Evolutionary conservation across 2,888 invertebrate genomes (phyloP).

Genomic region (Stenodera caucasica): DNA sequence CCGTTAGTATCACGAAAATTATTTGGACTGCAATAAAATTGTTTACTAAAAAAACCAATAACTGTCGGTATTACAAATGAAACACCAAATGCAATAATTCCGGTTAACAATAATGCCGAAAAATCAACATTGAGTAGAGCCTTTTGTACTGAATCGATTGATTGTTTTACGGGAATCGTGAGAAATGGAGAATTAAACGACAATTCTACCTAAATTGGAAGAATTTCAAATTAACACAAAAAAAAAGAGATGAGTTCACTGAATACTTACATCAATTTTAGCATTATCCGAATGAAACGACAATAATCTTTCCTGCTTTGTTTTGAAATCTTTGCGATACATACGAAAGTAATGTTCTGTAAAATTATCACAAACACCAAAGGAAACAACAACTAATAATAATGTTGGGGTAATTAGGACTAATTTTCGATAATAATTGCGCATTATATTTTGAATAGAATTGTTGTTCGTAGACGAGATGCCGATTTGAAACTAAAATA

Average conservation of each 20-base stretch:
- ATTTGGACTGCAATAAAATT: slow-evolving; percentile 22
- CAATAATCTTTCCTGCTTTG: slow-evolving; percentile 55
- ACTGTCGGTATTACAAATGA: slow-evolving; percentile 61
- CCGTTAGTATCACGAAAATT: slow-evolving; percentile 10
- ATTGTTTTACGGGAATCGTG: slow-evolving; percentile 65
- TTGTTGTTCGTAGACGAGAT: background rate
- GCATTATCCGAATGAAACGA: slow-evolving; percentile 61
- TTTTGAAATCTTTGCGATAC: slow-evolving; percentile 35
- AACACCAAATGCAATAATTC: slow-evolving; percentile 60
- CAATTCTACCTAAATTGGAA: slow-evolving; percentile 62
- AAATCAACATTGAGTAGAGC: slow-evolving; percentile 66
- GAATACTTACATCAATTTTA: slow-evolving; percentile 60
- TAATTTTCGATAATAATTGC: background rate
- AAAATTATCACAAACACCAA: slow-evolving; percentile 43
- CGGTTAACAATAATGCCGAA: slow-evolving; percentile 62
- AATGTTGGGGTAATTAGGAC: background rate
- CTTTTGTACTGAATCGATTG: slow-evolving; percentile 54
- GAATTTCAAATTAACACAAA: background rate
- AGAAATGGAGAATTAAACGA: slow-evolving; percentile 69
- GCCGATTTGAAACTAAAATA: background rate
- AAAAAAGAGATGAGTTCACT: background rate
- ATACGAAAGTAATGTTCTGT: slow-evolving; percentile 46
- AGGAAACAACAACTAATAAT: slow-evolving; percentile 10
- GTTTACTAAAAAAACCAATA: slow-evolving; percentile 43
- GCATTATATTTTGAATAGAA: background rate